Evolutionary conservation across 2,888 invertebrate genomes (phyloP).

Genomic region (Polylopha cassiicola): DNA sequence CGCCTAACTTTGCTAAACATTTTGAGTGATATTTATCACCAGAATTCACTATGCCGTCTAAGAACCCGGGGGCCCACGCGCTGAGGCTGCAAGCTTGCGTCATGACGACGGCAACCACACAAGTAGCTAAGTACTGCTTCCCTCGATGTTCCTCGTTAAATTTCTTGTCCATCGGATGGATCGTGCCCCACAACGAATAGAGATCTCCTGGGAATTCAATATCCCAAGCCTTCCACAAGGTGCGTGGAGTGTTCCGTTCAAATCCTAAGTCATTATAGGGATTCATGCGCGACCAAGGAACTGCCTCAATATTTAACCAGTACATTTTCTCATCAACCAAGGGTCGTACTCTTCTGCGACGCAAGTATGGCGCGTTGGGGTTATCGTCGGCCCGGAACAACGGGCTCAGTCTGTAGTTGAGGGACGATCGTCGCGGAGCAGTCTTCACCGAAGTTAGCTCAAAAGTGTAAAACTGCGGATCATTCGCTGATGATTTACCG

Average conservation of each 20-base stretch:
- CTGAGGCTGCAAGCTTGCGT: slow-evolving; percentile 76
- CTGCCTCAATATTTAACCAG: slow-evolving; percentile 57
- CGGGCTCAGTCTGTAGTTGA: slow-evolving; percentile 64
- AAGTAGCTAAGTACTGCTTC: slow-evolving; percentile 79
- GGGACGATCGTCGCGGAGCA: slow-evolving; percentile 66
- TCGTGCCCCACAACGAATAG: slow-evolving; percentile 81
- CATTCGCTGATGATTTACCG: slow-evolving; percentile 33
- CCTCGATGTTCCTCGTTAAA: slow-evolving; percentile 77
- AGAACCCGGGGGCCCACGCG: slow-evolving; percentile 79
- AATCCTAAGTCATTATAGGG: slow-evolving; percentile 56
- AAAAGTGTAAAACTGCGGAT: slow-evolving; percentile 74
- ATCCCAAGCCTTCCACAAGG: slow-evolving; percentile 81
- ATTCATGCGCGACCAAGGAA: slow-evolving; percentile 65
- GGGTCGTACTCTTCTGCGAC: slow-evolving; percentile 43
- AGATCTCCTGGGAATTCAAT: slow-evolving; percentile 82
- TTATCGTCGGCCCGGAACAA: slow-evolving; percentile 61
- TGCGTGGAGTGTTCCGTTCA: slow-evolving; percentile 47
- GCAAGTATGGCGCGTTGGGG: slow-evolving; percentile 56
- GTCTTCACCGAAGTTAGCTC: slow-evolving; percentile 74
- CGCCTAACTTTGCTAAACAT: slow-evolving; percentile 61
- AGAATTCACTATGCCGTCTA: slow-evolving; percentile 79
- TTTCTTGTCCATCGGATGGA: slow-evolving; percentile 78
- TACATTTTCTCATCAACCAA: slow-evolving; percentile 71
- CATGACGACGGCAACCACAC: slow-evolving; percentile 78
- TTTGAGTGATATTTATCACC: slow-evolving; percentile 78